These are phyloP conservation scores for Maccullochella peelii DNA, from an alignment of 2,113 vertebrate species.

Conservation along the genomic window DNA sequence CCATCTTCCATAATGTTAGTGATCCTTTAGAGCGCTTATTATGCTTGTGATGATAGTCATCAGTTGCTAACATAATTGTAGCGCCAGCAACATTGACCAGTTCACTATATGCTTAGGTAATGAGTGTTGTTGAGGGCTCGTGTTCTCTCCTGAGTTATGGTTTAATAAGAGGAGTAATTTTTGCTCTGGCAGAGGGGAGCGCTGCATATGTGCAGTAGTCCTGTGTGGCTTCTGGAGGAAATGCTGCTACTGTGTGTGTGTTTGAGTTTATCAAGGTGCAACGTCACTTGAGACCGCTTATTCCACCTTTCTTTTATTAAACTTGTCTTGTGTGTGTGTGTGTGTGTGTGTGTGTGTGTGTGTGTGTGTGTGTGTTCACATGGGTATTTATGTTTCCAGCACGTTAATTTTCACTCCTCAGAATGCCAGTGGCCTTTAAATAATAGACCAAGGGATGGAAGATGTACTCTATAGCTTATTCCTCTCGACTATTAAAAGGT, in stretches of 20 bases:
- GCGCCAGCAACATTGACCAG: conserved; percentile 42
- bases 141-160: conserved; percentile 60
- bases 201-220: conserved; percentile 1
- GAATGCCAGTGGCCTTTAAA: conserved; percentile 36
- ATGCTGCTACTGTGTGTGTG: background rate
- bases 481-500: conserved; percentile 29
- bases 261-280: conserved; percentile 9
- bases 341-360: background rate
- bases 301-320: conserved; percentile 57
- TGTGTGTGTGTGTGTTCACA: conserved; percentile 26
- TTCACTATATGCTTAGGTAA: conserved; percentile 56
- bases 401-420: conserved; percentile 29
- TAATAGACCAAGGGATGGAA: conserved; percentile 16
- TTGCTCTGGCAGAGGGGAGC: conserved; percentile 30
- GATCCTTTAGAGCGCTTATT: conserved; percentile 64
- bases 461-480: conserved; percentile 17
- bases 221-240: conserved; percentile 21
- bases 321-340: conserved; percentile 23
- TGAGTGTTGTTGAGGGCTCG: conserved; percentile 49
- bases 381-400: conserved; percentile 30
- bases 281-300: conserved; percentile 44
- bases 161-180: conserved; percentile 67
- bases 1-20: conserved; percentile 55
- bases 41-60: conserved; percentile 74
- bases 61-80: conserved; percentile 71